Evolutionary conservation across 2,888 invertebrate genomes (phyloP).

Genomic region (Chaitophorus viminalis): DNA sequence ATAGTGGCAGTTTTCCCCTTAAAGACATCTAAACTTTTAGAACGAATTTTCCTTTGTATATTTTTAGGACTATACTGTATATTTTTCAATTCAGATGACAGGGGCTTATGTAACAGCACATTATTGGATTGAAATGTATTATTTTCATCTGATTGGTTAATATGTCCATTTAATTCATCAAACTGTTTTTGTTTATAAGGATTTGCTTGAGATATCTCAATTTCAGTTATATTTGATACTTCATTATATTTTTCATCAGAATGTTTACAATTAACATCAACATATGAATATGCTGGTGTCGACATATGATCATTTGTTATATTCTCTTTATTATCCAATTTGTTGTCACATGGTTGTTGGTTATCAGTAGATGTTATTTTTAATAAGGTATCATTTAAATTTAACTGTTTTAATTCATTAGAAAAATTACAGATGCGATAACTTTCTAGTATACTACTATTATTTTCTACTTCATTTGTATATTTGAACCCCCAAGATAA

Average conservation of each 20-base stretch:
- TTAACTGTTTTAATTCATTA: background rate
- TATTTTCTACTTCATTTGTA: slow-evolving; percentile 4
- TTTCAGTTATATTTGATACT: background rate
- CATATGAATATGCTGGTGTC: background rate
- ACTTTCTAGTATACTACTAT: background rate
- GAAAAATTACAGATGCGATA: background rate
- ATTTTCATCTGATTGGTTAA: background rate
- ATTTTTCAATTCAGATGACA: background rate
- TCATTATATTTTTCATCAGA: background rate
- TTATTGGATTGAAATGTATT: background rate
- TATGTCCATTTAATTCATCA: background rate
- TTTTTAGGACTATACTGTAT: background rate
- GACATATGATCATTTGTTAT: background rate
- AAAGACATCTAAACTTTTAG: slow-evolving; percentile 42
- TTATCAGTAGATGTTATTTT: background rate
- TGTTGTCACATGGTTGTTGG: background rate
- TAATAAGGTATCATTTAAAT: background rate
- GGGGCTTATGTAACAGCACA: background rate
- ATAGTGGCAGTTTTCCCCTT: background rate
- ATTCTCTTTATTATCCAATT: background rate
- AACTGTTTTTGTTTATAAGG: background rate
- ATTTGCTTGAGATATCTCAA: background rate
- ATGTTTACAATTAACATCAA: background rate
- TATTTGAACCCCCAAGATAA: slow-evolving; percentile 28
- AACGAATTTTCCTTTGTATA: slow-evolving; percentile 3